A percentile compares a stretch with the other conserved stretches of the same genome.
Conservation (phyloP, 2,797 vertebrate species). For the Neoniphon sammara region DNA sequence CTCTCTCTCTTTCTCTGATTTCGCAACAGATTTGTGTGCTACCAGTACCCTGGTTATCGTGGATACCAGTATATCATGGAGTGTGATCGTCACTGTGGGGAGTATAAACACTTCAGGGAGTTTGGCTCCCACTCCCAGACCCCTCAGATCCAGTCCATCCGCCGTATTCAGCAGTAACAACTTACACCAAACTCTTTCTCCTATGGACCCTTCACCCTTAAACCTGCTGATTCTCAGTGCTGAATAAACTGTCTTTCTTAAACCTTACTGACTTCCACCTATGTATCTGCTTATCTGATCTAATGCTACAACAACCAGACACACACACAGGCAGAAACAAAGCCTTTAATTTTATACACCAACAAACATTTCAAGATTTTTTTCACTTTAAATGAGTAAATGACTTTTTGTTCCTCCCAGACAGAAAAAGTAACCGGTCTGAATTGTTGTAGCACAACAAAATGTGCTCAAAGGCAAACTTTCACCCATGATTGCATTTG, state of each 20-base stretch:
- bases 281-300: conserved; percentile 52
- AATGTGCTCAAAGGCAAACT: neutral
- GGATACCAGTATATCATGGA: conserved; percentile 96
- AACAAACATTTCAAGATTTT: no score
- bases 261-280: conserved; percentile 74
- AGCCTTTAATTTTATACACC: no score
- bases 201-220: conserved; percentile 60
- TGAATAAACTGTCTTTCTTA: conserved; percentile 88
- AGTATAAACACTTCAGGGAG: conserved; percentile 94
- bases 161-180: conserved; percentile 93
- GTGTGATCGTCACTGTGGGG: conserved; percentile 90
- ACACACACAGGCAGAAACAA: neutral
- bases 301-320: neutral
- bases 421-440: no score
- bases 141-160: conserved; percentile 94
- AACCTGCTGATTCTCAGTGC: conserved; percentile 69
- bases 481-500: no score
- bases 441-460: no score
- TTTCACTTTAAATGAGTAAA: neutral
- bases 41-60: conserved; percentile 94
- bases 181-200: conserved; percentile 28
- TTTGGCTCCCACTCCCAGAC: conserved; percentile 93
- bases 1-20: conserved; percentile 24
- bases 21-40: conserved; percentile 90
- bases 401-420: no score